These are phyloP conservation scores for Potamilus streckersoni DNA, from an alignment of 1,140 invertebrate genomes.

Conservation along the genomic window DNA sequence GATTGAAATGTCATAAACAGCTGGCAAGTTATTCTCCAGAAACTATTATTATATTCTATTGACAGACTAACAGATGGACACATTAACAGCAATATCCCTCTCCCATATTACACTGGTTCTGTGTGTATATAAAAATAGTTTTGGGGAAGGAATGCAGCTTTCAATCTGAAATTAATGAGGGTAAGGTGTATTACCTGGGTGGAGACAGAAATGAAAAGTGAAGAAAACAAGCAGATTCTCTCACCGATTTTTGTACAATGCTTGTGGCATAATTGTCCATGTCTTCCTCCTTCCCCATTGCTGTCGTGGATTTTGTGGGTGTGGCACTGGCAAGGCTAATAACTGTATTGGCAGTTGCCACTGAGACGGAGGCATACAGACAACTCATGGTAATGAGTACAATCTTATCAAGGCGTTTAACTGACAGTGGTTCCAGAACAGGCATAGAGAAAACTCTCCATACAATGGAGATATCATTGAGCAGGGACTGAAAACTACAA, in stretches of 20 bases:
- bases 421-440: conserved; percentile 86
- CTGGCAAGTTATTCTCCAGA: no score
- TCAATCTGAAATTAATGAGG: no score
- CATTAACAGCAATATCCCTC: no score
- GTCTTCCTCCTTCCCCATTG: conserved; percentile 68
- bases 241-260: conserved; percentile 64
- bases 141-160: no score
- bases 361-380: conserved; percentile 81
- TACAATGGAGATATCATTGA: conserved; percentile 86
- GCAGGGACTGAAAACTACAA: conserved; percentile 79
- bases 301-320: conserved; percentile 66
- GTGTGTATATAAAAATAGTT: no score
- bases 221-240: no score
- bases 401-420: conserved; percentile 83
- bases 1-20: no score
- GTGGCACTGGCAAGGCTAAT: conserved; percentile 73
- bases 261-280: conserved; percentile 63
- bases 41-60: no score
- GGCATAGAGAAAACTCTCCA: conserved; percentile 86
- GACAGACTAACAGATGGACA: no score
- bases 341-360: conserved; percentile 78
- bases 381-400: conserved; percentile 82
- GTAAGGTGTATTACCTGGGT: no score
- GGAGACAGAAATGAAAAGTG: no score
- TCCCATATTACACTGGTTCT: no score